Base-by-base conservation (phyloP, 37 sponge, comb jelly and placozoan genomes). In the Chondrilla cf. caribensis region DNA sequence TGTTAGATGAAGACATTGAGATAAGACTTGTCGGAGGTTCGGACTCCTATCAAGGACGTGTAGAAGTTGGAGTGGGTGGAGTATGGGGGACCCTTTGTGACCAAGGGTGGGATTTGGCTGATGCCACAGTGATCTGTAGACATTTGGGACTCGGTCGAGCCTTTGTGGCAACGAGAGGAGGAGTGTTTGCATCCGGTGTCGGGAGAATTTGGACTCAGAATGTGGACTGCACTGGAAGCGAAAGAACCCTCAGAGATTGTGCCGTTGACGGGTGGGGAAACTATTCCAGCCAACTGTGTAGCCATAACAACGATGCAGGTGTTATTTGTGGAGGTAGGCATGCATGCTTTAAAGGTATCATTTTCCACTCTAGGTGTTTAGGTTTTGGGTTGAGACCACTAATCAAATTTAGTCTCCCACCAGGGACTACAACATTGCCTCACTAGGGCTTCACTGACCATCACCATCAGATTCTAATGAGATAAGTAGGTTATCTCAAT, bases 1-100 rank as follows among this genome's bases (percentile, higher is more conserved):
- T 47, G 6, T 47, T 11, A 47, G 51, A 47, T 47, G 9, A 47
- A 28, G 64, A 62, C 29, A 62, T 28, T 29, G 64, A 62, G 7
- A 28, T 78, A 7, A 17, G 78, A 47, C 25, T 78, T 22, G 78
- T 47, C n/a, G 78, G 78, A 15, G 78, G 78, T 54, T 54, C 54
- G 5, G 26, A n/a, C 54, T 39, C 28, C 2, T 14, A 0, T 44
- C 32, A 54, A 54, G 78, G 78, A 3, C 51, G 78, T 6, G 78
- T 78, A 6, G 78, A 78, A 31, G 14, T 78, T 5, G 51, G 55
- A 42, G n/a, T 54, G 25, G 55, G 32, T 78, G 78, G 78, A 2
- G 51, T 54, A 11, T 78, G 55, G 51, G 78, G 78, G 24, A 78
- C 78, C 47, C 40, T 78, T 54, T 78, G 78, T 29, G 35, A 78